Conservation (phyloP, 2,797 vertebrate species). For the Alauda arvensis region DNA sequence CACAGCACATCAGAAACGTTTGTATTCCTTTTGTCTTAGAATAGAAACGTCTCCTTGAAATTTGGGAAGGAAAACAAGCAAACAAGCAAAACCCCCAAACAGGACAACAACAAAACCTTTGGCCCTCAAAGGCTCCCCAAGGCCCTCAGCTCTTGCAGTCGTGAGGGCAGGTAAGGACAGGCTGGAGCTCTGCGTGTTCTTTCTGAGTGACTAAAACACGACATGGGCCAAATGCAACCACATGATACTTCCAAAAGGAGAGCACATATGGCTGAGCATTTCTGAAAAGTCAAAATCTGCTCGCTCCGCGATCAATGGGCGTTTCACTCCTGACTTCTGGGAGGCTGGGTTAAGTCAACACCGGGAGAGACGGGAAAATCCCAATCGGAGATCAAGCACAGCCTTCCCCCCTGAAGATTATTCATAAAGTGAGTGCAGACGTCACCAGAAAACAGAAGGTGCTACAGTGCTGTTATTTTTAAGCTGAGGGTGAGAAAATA, state of each 20-base stretch:
- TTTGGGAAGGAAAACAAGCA: background rate
- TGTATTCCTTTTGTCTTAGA: background rate
- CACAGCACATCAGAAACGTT: background rate
- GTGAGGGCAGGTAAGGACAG: slow-evolving; percentile 54
- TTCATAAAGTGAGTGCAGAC: slow-evolving; percentile 8
- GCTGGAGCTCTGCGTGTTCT: slow-evolving; percentile 35
- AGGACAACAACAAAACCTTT: slow-evolving; percentile 2
- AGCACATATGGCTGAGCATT: slow-evolving; percentile 50
- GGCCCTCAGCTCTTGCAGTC: slow-evolving; percentile 16
- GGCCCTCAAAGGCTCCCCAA: slow-evolving; percentile 10
- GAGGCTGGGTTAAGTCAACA: slow-evolving; percentile 36
- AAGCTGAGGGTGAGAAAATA: slow-evolving; percentile 49
- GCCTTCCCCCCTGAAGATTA: slow-evolving; percentile 3
- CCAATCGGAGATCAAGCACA: slow-evolving; percentile 8
- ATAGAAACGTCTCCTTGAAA: background rate
- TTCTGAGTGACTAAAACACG: slow-evolving; percentile 51
- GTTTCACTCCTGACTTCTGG: slow-evolving; percentile 23
- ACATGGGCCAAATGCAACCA: slow-evolving; percentile 53
- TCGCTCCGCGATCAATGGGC: slow-evolving; percentile 5
- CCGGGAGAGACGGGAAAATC: slow-evolving; percentile 10
- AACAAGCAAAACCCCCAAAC: background rate
- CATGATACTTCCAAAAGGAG: slow-evolving; percentile 44
- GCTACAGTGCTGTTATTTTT: slow-evolving; percentile 59
- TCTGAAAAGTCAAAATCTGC: slow-evolving; percentile 60
- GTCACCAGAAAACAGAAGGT: slow-evolving; percentile 51